A percentile compares a stretch with the other conserved stretches of the same genome.
phyloP scores from a whole-genome alignment of 2,888 invertebrate species.

The Orthonevra nobilis region DNA sequence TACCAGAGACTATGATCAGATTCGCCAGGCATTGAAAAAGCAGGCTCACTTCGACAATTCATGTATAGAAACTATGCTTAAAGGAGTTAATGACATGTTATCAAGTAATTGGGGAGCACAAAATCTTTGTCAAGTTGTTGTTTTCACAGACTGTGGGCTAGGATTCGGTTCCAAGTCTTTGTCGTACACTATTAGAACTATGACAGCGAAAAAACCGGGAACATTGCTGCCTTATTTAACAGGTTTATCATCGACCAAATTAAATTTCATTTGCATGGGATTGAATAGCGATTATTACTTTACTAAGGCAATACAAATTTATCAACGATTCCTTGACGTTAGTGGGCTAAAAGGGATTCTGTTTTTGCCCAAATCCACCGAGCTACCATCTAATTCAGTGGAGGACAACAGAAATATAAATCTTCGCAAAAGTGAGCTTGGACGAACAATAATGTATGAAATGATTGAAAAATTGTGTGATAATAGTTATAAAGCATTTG shows the following conservation, averaged over 20 bases:
- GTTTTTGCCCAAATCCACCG: slow-evolving; percentile 82
- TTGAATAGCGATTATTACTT: slow-evolving; percentile 84
- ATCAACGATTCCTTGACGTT: slow-evolving; percentile 90
- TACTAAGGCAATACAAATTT: slow-evolving; percentile 79
- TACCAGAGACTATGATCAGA: slow-evolving; percentile 91
- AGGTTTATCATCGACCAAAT: slow-evolving; percentile 89
- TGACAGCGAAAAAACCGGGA: slow-evolving; percentile 73
- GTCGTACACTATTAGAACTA: slow-evolving; percentile 81
- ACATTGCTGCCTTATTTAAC: slow-evolving; percentile 84
- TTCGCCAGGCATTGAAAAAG: slow-evolving; percentile 87
- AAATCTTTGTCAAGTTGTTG: slow-evolving; percentile 89
- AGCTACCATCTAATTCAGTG: slow-evolving; percentile 25
- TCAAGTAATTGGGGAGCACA: slow-evolving; percentile 94
- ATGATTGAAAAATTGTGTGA: slow-evolving; percentile 87
- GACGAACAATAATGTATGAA: slow-evolving; percentile 76
- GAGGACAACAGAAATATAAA: slow-evolving; percentile 17
- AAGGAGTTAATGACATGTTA: slow-evolving; percentile 89
- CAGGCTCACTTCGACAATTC: slow-evolving; percentile 94
- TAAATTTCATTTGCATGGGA: slow-evolving; percentile 88
- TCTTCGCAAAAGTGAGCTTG: slow-evolving; percentile 77
- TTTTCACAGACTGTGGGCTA: slow-evolving; percentile 88
- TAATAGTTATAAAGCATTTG: slow-evolving; percentile 87
- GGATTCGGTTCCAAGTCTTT: slow-evolving; percentile 83
- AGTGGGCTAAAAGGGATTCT: slow-evolving; percentile 85
- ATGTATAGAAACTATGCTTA: slow-evolving; percentile 89